Evolutionary conservation across 1,140 invertebrate species (phyloP), one percentile per base, ranked within the genome.

Genomic region (Galleria mellonella): DNA sequence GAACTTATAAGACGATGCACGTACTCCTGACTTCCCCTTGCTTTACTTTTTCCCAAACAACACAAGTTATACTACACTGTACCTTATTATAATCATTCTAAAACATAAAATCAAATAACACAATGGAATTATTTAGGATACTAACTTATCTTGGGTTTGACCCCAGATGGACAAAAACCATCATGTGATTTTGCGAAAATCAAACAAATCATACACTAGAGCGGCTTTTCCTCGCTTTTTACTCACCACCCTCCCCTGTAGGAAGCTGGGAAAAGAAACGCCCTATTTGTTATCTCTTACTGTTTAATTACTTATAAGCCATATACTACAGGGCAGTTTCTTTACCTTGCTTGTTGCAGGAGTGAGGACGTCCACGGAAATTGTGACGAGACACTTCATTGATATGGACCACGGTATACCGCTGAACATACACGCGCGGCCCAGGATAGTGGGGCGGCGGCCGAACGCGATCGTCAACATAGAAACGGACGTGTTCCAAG

Each of bases 241-340:
- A 79, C 77, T 48, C 57, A 55, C 53, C 27, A 40, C 56, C 59
- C 52, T 40, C 47, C 47, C 78, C 78, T 69, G 76, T 73, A 81
- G 66, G 73, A 84, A 84, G 81, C 78, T 64, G 81, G 81, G 81
- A 84, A 84, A 83, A 81, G 77, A 71, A 76, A 72, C 75, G 72
- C 81, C 75, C 72, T 37, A 23, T 23, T 23, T 23, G 17, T 23
- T 23, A 23, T 23, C 2, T 23, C 2, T 6, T 13, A 37, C 35
- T 15, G 12, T 15, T 15, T 15, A 9, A 33, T 37, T 15, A 10
- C 15, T 15, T 9, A 51, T 38, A 35, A 43, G n/a, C 33, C 14
- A 37, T n/a, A 15, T 23, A 23, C 31, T 82, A 76, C 72, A 60
- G 78, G 78, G 79, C 78, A 49, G 54, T 72, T 77, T 75, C 76